phyloP scores from a whole-genome alignment of 2,797 vertebrate species.

The Catharus ustulatus region DNA sequence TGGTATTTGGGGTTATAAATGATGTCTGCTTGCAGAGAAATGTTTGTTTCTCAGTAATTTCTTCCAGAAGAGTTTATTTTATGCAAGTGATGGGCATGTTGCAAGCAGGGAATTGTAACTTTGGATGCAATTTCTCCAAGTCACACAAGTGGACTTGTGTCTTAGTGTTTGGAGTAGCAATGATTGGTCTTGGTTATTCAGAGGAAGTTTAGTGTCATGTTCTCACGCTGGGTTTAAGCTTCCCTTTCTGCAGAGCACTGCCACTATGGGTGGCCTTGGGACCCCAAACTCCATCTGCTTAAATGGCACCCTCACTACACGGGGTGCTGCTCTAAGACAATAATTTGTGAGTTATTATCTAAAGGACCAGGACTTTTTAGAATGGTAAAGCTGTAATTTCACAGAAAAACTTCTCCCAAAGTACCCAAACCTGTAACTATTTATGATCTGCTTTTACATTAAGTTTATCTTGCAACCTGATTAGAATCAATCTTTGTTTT shows the following conservation, averaged over 20 bases:
- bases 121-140: background rate
- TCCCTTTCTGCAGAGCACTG: background rate
- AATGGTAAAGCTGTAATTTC: background rate
- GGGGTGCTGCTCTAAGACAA: background rate
- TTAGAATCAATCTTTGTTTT: constrained; percentile 6
- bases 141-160: background rate
- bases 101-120: background rate
- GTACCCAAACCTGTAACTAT: background rate
- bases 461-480: background rate
- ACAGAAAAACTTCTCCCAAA: background rate
- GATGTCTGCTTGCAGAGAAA: background rate
- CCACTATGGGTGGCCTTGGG: background rate
- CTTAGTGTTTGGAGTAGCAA: background rate
- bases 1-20: background rate
- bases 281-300: background rate
- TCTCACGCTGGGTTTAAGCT: background rate
- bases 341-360: background rate
- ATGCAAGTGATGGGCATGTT: background rate
- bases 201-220: background rate
- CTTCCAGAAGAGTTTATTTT: background rate
- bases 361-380: background rate
- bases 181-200: background rate
- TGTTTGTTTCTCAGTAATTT: background rate
- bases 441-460: background rate
- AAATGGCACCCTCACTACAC: background rate